Evolutionary conservation across 2,113 vertebrate species (phyloP).

Genomic region (Neodon shergylaensis): DNA sequence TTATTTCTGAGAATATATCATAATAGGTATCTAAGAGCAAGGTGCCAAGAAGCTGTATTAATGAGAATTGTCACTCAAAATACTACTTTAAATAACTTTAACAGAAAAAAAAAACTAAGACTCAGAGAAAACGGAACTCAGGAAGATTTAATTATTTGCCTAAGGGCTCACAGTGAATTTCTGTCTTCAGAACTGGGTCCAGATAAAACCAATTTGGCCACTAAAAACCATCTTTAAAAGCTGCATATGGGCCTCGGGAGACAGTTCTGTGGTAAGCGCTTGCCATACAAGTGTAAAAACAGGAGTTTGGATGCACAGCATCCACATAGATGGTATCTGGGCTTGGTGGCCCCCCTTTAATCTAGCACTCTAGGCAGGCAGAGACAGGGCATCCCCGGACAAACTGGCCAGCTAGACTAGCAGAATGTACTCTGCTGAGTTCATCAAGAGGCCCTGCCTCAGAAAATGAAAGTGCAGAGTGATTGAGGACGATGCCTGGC

Average conservation of each 20-base stretch:
- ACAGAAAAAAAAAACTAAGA: neutral
- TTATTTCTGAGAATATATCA: constrained; percentile 23
- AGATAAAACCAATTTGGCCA: neutral
- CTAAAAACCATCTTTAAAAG: neutral
- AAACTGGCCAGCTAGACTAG: neutral
- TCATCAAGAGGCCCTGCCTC: neutral
- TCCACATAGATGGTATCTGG: neutral
- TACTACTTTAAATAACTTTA: neutral
- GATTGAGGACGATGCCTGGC: neutral
- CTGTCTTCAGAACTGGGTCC: neutral
- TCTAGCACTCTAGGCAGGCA: neutral
- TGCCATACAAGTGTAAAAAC: neutral
- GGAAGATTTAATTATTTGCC: constrained; percentile 12
- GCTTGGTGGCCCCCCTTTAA: neutral
- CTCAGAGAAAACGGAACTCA: neutral
- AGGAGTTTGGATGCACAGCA: neutral
- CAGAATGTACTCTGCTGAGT: neutral
- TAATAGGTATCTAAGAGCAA: neutral
- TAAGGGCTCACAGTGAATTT: neutral
- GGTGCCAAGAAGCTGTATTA: neutral
- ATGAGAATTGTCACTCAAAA: neutral
- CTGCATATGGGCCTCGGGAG: neutral
- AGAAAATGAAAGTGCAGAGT: neutral
- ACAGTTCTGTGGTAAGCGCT: neutral
- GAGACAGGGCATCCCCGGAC: neutral